Percentiles rank a stretch among this genome's conserved stretches.
These are phyloP conservation scores for Cassiopea xamachana DNA, from an alignment of 30 jellyfish, hydroid and myxozoan genomes.

Conservation along the genomic window DNA sequence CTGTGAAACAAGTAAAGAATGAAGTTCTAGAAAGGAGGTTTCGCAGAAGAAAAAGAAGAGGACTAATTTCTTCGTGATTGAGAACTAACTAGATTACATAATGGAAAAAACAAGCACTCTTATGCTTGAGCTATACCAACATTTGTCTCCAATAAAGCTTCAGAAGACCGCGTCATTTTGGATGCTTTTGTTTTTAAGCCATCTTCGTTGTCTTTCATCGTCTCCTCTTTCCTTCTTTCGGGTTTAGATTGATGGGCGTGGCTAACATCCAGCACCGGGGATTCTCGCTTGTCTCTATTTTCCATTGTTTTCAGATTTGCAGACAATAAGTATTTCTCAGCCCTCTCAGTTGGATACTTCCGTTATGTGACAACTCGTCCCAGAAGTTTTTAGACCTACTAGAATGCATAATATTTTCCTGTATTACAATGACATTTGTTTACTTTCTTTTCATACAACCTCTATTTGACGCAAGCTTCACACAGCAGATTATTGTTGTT, in stretches of 20 bases:
- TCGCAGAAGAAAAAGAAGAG: no score
- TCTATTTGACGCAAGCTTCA: neutral
- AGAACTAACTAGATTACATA: neutral
- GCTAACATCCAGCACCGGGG: neutral
- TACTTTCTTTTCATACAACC: neutral
- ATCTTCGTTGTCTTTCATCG: neutral
- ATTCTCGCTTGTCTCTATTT: neutral
- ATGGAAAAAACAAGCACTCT: neutral
- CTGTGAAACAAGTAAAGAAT: no score
- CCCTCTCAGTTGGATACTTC: neutral
- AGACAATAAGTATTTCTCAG: no score
- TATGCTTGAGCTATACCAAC: neutral
- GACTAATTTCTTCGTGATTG: no score
- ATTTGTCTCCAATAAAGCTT: neutral
- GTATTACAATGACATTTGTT: no score
- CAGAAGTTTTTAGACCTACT: no score
- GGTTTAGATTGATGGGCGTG: neutral
- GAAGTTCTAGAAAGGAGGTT: no score
- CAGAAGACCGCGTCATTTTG: slow-evolving; percentile 11
- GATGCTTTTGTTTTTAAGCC: neutral
- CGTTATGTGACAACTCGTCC: neutral
- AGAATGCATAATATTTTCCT: no score
- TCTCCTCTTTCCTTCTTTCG: neutral
- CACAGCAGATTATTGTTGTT: neutral
- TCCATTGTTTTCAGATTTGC: neutral